A percentile compares a stretch with the other conserved stretches of the same genome.
These are phyloP conservation scores for Lynx canadensis DNA, from an alignment of 2,113 vertebrate species.

Conservation along the genomic window DNA sequence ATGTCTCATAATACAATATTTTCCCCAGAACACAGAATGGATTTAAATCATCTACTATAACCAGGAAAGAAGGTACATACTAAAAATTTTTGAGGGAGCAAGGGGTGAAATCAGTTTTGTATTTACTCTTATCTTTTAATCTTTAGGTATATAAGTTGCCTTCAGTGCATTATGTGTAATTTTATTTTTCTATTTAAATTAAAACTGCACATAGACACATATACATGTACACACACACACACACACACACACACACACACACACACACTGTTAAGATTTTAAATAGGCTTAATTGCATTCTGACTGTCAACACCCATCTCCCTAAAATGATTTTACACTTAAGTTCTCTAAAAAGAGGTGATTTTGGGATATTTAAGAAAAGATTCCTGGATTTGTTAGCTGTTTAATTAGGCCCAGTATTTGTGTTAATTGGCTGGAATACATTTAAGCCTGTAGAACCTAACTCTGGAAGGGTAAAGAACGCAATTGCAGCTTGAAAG, in stretches of 20 bases:
- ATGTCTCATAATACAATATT: background rate
- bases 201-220: background rate
- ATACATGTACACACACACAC: background rate
- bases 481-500: background rate
- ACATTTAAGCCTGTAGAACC: background rate
- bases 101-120: background rate
- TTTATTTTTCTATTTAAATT: background rate
- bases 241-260: background rate
- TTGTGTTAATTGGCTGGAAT: background rate
- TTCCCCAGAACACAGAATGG: background rate
- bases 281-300: background rate
- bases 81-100: background rate
- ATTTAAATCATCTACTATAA: background rate
- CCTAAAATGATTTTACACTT: constrained; percentile 23
- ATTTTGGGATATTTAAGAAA: background rate
- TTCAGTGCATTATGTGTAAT: background rate
- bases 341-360: background rate
- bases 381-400: background rate
- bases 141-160: background rate
- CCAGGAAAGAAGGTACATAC: background rate
- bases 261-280: background rate
- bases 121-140: background rate
- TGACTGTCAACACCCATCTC: background rate
- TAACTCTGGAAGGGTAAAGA: background rate
- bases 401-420: background rate